phyloP scores from a whole-genome alignment of 2,113 vertebrate species.

The Percopsis transmontana region DNA sequence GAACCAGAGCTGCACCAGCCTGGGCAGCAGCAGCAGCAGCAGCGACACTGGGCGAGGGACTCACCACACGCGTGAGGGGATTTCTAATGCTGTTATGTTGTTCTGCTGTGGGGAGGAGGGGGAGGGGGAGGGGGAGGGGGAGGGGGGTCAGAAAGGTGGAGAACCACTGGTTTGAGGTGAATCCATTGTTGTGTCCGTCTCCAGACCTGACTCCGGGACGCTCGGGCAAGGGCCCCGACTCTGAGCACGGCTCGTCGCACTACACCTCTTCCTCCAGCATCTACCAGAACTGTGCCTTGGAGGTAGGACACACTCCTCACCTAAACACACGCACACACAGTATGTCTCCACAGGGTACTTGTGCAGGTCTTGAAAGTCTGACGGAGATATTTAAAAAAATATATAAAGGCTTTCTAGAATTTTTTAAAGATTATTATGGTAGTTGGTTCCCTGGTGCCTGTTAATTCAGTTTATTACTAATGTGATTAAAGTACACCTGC shows the following conservation, averaged over 20 bases:
- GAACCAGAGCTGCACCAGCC: conserved; percentile 89
- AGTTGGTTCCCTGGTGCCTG: too few species aligned
- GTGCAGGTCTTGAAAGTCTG: too few species aligned
- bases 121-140: too few species aligned
- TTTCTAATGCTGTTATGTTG: not conserved
- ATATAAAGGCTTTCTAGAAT: too few species aligned
- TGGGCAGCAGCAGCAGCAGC: conserved; percentile 90
- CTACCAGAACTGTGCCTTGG: conserved; percentile 93
- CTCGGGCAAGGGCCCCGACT: conserved; percentile 80
- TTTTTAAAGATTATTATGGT: too few species aligned
- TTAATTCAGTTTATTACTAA: too few species aligned
- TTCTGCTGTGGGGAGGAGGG: not conserved
- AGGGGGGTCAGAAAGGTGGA: not conserved
- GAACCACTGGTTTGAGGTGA: not conserved
- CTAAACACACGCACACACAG: conserved; percentile 17
- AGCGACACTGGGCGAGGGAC: conserved; percentile 84
- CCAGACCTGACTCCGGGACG: conserved; percentile 74
- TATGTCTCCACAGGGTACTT: too few species aligned
- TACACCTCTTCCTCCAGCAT: conserved; percentile 95
- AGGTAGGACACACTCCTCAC: conserved; percentile 78
- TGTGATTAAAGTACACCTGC: too few species aligned
- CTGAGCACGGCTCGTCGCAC: conserved; percentile 87
- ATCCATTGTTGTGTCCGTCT: not conserved
- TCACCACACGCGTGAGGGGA: conserved; percentile 57
- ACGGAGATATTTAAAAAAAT: too few species aligned